phyloP scores from a whole-genome alignment of 2,113 vertebrate species.

The Muntiacus muntjak region DNA sequence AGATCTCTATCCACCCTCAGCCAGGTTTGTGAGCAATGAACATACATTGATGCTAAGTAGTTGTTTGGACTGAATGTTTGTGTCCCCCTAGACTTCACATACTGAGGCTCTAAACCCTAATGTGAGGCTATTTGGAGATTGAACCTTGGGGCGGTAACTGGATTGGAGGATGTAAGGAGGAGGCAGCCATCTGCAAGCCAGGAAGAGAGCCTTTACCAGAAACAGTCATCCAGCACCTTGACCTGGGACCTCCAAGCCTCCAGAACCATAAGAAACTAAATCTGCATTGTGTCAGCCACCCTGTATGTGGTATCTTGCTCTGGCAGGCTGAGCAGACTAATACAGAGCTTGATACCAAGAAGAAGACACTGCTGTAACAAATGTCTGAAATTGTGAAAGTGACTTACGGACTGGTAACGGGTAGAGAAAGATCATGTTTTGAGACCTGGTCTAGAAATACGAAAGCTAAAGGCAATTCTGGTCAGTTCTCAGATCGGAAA shows the following conservation, averaged over 20 bases:
- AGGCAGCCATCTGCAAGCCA: neutral
- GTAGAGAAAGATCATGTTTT: neutral
- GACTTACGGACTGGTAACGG: neutral
- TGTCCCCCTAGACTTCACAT: neutral
- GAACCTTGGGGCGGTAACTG: neutral
- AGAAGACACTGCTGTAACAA: neutral
- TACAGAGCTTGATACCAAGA: neutral
- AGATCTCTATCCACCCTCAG: neutral
- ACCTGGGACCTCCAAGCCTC: neutral
- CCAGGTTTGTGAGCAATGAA: neutral
- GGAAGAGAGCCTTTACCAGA: neutral
- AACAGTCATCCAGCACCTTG: neutral
- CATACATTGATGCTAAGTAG: neutral
- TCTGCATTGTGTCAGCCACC: neutral
- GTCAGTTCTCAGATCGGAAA: neutral
- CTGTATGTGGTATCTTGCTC: neutral
- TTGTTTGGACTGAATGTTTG: neutral
- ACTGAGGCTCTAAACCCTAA: neutral
- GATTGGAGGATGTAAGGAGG: neutral
- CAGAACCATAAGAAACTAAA: neutral
- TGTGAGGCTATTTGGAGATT: neutral
- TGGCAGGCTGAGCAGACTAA: neutral
- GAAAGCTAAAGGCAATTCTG: neutral
- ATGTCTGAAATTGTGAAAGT: neutral
- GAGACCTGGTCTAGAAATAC: neutral